Conservation (phyloP, 2,888 invertebrate species). For the Bellardia bayeri region DNA sequence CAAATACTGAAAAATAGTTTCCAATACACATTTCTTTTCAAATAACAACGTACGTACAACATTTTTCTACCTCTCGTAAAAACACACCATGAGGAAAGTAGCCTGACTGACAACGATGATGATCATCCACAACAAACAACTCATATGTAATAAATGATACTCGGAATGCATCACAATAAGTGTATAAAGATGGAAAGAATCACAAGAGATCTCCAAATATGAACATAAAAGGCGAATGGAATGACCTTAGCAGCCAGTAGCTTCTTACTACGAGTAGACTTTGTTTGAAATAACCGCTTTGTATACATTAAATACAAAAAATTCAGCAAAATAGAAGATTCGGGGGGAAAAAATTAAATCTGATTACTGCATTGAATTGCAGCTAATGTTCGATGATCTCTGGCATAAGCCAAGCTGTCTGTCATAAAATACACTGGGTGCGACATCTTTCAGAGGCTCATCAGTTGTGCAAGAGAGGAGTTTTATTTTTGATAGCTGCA, state of each 20-base stretch:
- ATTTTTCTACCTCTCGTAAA: slow-evolving; percentile 3
- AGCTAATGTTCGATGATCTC: slow-evolving; percentile 73
- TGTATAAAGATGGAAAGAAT: slow-evolving; percentile 18
- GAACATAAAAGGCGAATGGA: slow-evolving; percentile 38
- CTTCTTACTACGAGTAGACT: slow-evolving; percentile 24
- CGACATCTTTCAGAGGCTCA: slow-evolving; percentile 68
- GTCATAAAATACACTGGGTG: slow-evolving; percentile 69
- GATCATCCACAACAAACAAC: slow-evolving; percentile 40
- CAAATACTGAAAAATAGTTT: background rate
- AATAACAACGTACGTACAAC: slow-evolving; percentile 33
- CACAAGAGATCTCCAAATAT: slow-evolving; percentile 34
- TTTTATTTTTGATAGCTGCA: background rate
- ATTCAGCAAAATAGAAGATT: slow-evolving; percentile 34
- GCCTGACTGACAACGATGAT: slow-evolving; percentile 25
- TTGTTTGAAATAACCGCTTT: slow-evolving; percentile 71
- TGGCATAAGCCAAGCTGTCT: slow-evolving; percentile 72
- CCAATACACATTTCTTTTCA: background rate
- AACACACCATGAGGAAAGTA: slow-evolving; percentile 18
- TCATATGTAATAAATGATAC: slow-evolving; percentile 56
- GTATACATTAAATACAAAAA: slow-evolving; percentile 51
- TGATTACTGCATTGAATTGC: slow-evolving; percentile 68
- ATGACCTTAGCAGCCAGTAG: slow-evolving; percentile 38
- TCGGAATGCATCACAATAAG: slow-evolving; percentile 26
- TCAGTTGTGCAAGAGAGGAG: slow-evolving; percentile 30
- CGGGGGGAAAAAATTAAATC: slow-evolving; percentile 43